Percentiles rank a stretch among this genome's conserved stretches.
Evolutionary conservation across 2,113 vertebrate species (phyloP).

Genomic region (Saguinus midas): DNA sequence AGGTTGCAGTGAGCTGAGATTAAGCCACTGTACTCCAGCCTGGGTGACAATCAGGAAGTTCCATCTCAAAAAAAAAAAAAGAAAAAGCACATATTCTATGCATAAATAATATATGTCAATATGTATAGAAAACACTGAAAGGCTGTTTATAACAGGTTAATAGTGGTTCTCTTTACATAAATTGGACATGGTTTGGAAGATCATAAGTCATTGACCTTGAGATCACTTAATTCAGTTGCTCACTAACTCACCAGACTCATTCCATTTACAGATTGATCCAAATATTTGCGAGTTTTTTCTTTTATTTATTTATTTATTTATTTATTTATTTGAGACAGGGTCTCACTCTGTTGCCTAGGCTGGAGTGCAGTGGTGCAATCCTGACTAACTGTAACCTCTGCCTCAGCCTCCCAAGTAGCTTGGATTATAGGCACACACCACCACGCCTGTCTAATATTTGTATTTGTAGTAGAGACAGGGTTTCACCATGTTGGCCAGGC

Average conservation of each 20-base stretch:
- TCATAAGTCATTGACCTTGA: conserved; percentile 12
- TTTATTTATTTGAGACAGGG: too few species aligned
- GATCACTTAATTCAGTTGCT: conserved; percentile 20
- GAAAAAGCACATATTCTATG: neutral
- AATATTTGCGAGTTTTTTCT: conserved; percentile 29
- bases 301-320: neutral
- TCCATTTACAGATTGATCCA: neutral
- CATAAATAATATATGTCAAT: conserved; percentile 35
- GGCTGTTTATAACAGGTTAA: neutral
- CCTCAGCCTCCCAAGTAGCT: too few species aligned
- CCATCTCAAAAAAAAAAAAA: neutral
- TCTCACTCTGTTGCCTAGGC: too few species aligned
- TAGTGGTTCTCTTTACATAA: neutral
- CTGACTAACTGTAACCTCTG: too few species aligned
- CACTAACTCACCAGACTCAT: conserved; percentile 2
- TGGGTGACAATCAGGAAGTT: too few species aligned
- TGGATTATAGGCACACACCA: too few species aligned
- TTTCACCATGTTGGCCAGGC: too few species aligned
- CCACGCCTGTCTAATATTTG: too few species aligned
- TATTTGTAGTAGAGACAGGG: too few species aligned
- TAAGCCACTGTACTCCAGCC: too few species aligned
- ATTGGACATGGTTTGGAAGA: neutral
- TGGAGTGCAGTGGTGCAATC: too few species aligned
- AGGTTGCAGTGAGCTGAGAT: too few species aligned
- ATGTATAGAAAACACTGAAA: neutral